These are phyloP conservation scores for Ptychobarbus kaznakovi DNA, from an alignment of 2,797 vertebrate species.

Conservation along the genomic window DNA sequence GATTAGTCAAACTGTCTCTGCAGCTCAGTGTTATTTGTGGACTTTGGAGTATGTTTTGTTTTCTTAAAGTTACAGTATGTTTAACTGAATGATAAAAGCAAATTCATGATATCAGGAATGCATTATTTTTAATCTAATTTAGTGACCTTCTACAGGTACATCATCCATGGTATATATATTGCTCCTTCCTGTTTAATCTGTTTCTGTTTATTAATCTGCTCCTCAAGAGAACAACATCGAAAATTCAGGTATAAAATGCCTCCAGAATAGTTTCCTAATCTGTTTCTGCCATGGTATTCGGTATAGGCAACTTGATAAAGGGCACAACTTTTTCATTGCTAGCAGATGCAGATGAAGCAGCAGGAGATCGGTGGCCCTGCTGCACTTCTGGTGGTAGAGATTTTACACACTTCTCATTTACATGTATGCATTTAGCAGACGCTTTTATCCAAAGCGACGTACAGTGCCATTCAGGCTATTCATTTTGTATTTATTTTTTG, in stretches of 20 bases:
- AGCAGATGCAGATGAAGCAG: slow-evolving; percentile 1
- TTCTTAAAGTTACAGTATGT: not conserved
- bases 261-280: not conserved
- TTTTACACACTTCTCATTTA: not conserved
- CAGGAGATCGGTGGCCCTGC: not conserved
- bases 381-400: not conserved
- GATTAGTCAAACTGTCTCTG: not conserved
- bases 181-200: not conserved
- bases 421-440: too few species aligned
- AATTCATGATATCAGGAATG: not conserved
- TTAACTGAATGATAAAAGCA: not conserved
- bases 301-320: not conserved
- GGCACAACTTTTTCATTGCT: not conserved
- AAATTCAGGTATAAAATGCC: not conserved
- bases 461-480: too few species aligned
- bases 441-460: too few species aligned
- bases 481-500: too few species aligned
- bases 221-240: not conserved
- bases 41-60: not conserved
- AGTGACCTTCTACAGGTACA: not conserved
- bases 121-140: not conserved
- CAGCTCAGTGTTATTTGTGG: not conserved
- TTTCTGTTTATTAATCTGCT: not conserved
- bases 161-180: not conserved
- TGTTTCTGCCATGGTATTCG: not conserved